Evolutionary conservation across 1,140 invertebrate genomes (phyloP).

Genomic region (Bombus waltoni): DNA sequence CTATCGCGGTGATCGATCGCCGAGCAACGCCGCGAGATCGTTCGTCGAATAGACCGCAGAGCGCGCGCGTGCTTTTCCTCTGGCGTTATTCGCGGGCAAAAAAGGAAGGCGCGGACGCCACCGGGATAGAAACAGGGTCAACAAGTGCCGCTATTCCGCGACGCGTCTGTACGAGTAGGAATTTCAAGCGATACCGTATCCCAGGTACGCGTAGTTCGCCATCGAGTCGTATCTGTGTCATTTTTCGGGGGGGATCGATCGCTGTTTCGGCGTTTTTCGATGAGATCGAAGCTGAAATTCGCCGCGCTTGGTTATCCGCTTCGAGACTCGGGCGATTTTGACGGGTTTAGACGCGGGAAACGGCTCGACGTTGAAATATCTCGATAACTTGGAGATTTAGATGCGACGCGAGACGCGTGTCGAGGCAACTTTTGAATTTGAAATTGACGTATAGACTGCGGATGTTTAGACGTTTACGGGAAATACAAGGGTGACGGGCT

Average conservation of each 20-base stretch:
- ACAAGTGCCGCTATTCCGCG: background rate
- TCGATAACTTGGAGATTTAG: background rate
- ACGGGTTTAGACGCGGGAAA: background rate
- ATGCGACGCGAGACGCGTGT: background rate
- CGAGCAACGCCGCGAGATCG: constrained; percentile 8
- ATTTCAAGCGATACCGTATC: background rate
- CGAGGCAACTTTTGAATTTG: background rate
- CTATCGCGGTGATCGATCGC: constrained; percentile 27
- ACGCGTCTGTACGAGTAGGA: background rate
- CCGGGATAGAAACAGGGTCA: background rate
- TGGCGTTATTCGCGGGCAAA: constrained; percentile 10
- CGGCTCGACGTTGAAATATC: background rate
- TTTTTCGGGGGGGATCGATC: background rate
- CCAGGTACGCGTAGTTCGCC: background rate
- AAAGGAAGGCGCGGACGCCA: background rate
- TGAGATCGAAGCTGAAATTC: background rate
- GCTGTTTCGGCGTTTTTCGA: background rate
- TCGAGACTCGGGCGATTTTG: background rate
- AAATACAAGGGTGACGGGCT: no score
- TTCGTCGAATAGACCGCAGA: constrained; percentile 37
- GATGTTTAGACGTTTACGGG: no score
- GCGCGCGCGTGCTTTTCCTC: background rate
- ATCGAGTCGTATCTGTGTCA: background rate
- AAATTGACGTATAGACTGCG: background rate
- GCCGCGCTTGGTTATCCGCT: background rate